These are phyloP conservation scores for Sinotaia quadrata DNA, from an alignment of 2,888 invertebrate genomes.

Conservation along the genomic window DNA sequence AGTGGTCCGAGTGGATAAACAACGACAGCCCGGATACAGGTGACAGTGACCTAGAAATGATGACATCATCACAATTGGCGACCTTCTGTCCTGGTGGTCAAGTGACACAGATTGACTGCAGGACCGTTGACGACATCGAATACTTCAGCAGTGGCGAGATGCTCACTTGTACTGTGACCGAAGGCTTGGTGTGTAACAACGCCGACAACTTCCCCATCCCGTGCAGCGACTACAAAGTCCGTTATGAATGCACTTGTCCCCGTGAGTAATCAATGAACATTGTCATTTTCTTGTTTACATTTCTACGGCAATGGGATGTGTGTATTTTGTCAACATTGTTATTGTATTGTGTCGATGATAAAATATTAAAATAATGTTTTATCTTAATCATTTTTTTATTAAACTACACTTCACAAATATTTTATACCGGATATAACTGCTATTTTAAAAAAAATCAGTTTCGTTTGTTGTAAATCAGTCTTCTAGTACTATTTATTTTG, in stretches of 20 bases:
- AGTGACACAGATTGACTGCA: slow-evolving; percentile 63
- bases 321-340: no score
- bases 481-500: no score
- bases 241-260: slow-evolving; percentile 8
- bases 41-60: slow-evolving; percentile 49
- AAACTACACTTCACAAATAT: no score
- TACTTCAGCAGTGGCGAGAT: slow-evolving; percentile 52
- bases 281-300: no score
- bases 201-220: slow-evolving; percentile 47
- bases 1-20: slow-evolving; percentile 61
- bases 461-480: no score
- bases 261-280: no score
- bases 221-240: slow-evolving; percentile 63
- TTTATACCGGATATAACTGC: no score
- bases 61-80: slow-evolving; percentile 44
- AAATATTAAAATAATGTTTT: no score
- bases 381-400: no score
- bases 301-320: no score
- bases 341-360: no score
- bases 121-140: slow-evolving; percentile 48
- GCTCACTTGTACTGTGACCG: slow-evolving; percentile 74
- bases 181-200: slow-evolving; percentile 80
- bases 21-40: slow-evolving; percentile 48
- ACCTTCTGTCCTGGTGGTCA: slow-evolving; percentile 54
- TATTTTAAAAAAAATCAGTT: no score